Conservation (phyloP, 2,113 vertebrate species). For the Uria lomvia region DNA sequence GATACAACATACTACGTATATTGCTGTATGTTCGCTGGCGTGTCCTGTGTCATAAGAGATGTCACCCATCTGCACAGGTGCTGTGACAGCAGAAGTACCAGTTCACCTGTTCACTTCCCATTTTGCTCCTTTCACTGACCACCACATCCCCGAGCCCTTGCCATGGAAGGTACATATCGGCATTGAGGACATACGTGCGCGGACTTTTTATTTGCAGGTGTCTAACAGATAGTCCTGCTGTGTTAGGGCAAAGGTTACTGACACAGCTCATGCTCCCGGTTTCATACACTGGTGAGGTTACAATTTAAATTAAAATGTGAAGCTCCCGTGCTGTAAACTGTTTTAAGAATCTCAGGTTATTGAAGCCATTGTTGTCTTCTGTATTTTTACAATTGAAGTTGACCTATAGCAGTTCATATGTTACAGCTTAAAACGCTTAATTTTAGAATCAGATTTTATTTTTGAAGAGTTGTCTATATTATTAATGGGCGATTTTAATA, state of each 20-base stretch:
- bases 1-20: background rate
- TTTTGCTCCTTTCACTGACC: background rate
- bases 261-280: background rate
- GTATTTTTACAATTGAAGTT: background rate
- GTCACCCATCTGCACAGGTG: background rate
- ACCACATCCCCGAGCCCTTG: background rate
- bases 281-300: background rate
- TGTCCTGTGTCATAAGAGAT: background rate
- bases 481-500: background rate
- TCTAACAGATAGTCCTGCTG: background rate
- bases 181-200: background rate
- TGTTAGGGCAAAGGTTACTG: background rate
- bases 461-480: background rate
- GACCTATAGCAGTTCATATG: background rate
- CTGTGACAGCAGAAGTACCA: background rate
- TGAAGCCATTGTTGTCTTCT: background rate
- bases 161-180: background rate
- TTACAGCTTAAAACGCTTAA: background rate
- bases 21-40: background rate
- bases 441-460: background rate
- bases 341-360: background rate
- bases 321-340: background rate
- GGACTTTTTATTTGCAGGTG: slow-evolving; percentile 16
- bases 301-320: background rate
- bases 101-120: background rate